Base-by-base conservation (phyloP, 2,888 invertebrate species). In the Pseudeuparius sepicola region DNA sequence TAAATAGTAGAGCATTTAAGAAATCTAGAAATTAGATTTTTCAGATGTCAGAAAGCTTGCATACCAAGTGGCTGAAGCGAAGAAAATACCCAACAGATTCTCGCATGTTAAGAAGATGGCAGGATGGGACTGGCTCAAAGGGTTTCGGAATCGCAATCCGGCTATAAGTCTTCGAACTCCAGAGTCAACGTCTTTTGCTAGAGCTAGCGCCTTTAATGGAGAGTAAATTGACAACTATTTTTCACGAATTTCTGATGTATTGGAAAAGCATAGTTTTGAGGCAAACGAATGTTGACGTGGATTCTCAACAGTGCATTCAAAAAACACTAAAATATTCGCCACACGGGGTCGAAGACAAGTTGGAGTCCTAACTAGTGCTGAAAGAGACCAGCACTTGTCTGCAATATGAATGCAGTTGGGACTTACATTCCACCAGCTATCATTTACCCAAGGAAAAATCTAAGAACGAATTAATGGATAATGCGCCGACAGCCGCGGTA, bases 311-410 rank as follows among this genome's bases (percentile, higher is more conserved):
- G 61, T 64, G 1, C 59, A 59, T 30, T 36, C 34, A 14, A 55
- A 47, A 34, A 50, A 54, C 10, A 37, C 45, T 13, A 55, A 53
- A 43, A 49, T 59, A 34, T 34, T 58, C 40, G 53, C 58, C 17
- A 29, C 41, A 24, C 59, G 48, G 37, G 58, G 59, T 3, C 40
- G 48, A 17, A 63, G 60, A 34, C 59, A 62, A 47, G 53, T 64
- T 27, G 59, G 55, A 3, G 31, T 18, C 15, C 14, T 24, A 14
- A 25, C 15, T n/a, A 31, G 31, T 14, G 59, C 55, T 18, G 59
- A 63, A 48, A 48, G 54, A 32, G 56, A 58, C 12, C 42, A 46
- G 11, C 39, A 56, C 14, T 50, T 7, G 51, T 52, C 23, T 47
- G 50, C 36, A 53, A 51, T 29, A 52, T 56, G 29, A 53, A 48